Base-by-base conservation (phyloP, 2,888 invertebrate species). In the Ophioninae sp. region DNA sequence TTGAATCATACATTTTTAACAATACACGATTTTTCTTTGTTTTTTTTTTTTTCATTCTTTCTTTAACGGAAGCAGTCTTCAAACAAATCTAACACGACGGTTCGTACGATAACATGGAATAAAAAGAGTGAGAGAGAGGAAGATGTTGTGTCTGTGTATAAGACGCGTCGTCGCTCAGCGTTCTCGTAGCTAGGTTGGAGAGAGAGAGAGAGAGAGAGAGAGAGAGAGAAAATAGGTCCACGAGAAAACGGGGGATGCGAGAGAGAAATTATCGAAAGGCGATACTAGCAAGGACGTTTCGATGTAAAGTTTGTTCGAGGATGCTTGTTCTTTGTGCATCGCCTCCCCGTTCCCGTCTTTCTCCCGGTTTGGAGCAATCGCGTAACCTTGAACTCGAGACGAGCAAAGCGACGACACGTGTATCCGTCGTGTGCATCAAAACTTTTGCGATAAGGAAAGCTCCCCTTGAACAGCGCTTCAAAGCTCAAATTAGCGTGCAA, bases 41-140 rank as follows among this genome's bases (percentile, higher is more conserved):
- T 37, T 30, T 86, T 88, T 80, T 37, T 37, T 30, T 86, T 88
- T 80, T 85, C 83, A 64, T 74, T 75, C 57, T 5, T 30, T 59
- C 21, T 88, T 72, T 50, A 90, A 91, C 89, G 90, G 91, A 92
- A 92, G 91, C 91, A 92, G 91, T 92, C 91, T 92, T 91, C 88
- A 90, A 90, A 90, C 90, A 90, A 88, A 88, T 89, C 87, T 88
- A 87, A 88, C 90, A 90, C 89, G 89, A 89, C 87, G 87, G 84
- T 87, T 89, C 87, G 84, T 87, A 87, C 85, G 87, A 87, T 88
- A 89, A 87, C 81, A 87, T 90, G 89, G 88, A 90, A 90, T 90
- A 89, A 86, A 81, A 83, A 82, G 70, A 65, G 73, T 82, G 76
- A 76, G 56, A 44, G 59, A 79, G 72, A 74, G 74, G 70, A 64